These are phyloP conservation scores for Orgyia antiqua DNA, from an alignment of 2,888 invertebrate species.

Conservation along the genomic window DNA sequence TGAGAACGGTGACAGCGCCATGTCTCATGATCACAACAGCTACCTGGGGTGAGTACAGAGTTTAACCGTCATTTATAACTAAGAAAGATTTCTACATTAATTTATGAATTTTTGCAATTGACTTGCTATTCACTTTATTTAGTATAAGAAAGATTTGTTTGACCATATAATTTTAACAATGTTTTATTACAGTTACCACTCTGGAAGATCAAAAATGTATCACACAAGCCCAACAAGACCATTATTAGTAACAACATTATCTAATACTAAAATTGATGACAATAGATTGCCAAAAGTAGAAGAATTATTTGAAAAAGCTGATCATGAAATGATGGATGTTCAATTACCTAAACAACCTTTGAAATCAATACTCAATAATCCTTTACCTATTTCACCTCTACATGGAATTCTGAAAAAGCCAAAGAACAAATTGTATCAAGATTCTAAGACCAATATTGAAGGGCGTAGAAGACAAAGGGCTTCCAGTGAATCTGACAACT, in stretches of 20 bases:
- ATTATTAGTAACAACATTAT: conserved; percentile 55
- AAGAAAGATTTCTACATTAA: too few species aligned
- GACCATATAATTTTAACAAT: too few species aligned
- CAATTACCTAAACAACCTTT: conserved; percentile 57
- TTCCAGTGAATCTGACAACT: conserved; percentile 70
- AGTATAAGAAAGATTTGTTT: too few species aligned
- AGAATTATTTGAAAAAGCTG: conserved; percentile 63
- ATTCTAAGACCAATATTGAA: conserved; percentile 44
- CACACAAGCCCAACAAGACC: conserved; percentile 58
- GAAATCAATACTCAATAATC: conserved; percentile 71
- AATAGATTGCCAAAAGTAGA: conserved; percentile 65
- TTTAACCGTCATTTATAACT: too few species aligned
- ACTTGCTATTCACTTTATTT: too few species aligned
- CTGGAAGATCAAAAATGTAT: conserved; percentile 54
- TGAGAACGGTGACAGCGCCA: conserved; percentile 67
- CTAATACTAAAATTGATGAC: conserved; percentile 62
- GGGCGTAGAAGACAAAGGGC: conserved; percentile 67
- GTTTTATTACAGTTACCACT: conserved; percentile 45
- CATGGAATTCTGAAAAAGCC: conserved; percentile 68
- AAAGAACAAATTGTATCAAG: conserved; percentile 49
- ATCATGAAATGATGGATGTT: conserved; percentile 64
- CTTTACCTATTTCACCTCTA: conserved; percentile 54
- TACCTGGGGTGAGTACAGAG: conserved; percentile 57
- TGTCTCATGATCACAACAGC: conserved; percentile 57
- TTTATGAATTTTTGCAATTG: too few species aligned